These are phyloP conservation scores for Lepidotrigona ventralis DNA, from an alignment of 1,140 invertebrate genomes.

Conservation along the genomic window DNA sequence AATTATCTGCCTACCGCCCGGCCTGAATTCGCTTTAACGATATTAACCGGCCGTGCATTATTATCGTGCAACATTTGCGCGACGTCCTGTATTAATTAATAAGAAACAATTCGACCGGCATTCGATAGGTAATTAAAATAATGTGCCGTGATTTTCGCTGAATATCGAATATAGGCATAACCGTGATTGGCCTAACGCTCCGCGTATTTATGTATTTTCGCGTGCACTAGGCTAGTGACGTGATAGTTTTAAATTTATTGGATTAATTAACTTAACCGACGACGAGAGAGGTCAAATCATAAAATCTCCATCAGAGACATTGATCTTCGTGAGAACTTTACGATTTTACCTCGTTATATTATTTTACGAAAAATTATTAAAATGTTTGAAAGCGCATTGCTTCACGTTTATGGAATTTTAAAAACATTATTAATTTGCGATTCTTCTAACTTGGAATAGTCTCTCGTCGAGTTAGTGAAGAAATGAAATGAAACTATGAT, in stretches of 20 bases:
- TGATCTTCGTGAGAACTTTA: too few relatives aligned
- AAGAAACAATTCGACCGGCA: conserved; percentile 21
- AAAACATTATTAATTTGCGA: neutral
- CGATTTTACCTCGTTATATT: too few relatives aligned
- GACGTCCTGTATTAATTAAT: conserved; percentile 23
- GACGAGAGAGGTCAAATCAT: too few relatives aligned
- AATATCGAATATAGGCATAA: too few relatives aligned
- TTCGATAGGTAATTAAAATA: conserved; percentile 1
- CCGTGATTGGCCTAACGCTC: neutral
- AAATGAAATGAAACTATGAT: neutral
- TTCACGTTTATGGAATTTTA: too few relatives aligned
- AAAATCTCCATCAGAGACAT: too few relatives aligned
- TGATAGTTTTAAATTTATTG: neutral
- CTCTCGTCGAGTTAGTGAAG: neutral
- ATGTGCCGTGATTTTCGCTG: neutral
- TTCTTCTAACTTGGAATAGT: too few relatives aligned
- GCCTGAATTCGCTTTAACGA: conserved; percentile 15
- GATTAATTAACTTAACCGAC: neutral
- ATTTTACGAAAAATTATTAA: too few relatives aligned
- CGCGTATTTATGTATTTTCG: too few relatives aligned
- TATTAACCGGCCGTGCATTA: conserved; percentile 4
- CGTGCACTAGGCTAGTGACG: neutral
- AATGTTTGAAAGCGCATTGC: too few relatives aligned
- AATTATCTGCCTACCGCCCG: conserved; percentile 6
- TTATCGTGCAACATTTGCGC: conserved; percentile 24